A percentile compares a stretch with the other conserved stretches of the same genome.
phyloP scores from a whole-genome alignment of 53 echinoderm and acorn worm species.

The Zoroaster sp. region DNA sequence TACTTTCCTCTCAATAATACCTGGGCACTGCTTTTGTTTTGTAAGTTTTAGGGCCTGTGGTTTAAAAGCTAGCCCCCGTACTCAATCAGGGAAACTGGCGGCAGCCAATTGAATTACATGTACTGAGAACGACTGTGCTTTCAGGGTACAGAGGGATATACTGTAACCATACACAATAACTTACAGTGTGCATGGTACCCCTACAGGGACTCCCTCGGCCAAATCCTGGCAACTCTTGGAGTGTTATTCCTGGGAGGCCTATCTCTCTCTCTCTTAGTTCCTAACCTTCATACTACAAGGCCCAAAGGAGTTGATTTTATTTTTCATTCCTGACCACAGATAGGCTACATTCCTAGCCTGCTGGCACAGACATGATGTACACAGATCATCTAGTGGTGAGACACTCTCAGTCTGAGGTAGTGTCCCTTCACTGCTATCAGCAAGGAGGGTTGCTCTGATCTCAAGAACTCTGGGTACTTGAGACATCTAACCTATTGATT shows the following conservation, averaged over 20 bases:
- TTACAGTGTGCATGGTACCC: not conserved
- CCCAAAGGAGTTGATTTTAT: not conserved
- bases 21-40: not conserved
- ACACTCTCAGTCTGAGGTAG: not conserved
- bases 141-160: not conserved
- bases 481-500: conserved; percentile 28
- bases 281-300: not conserved
- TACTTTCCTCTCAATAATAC: not conserved
- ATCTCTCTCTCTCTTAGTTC: not conserved
- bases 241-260: conserved; percentile 15
- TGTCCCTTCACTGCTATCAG: not conserved
- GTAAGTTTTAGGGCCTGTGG: no score
- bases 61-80: not conserved
- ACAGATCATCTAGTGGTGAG: no score
- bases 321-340: not conserved
- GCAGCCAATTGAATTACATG: not conserved
- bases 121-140: not conserved
- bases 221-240: not conserved
- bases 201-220: not conserved
- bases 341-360: not conserved
- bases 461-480: not conserved
- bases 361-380: not conserved
- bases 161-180: conserved; percentile 36
- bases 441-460: not conserved
- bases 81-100: not conserved